Conservation (phyloP, 2,888 invertebrate species). For the Spodoptera exigua region DNA sequence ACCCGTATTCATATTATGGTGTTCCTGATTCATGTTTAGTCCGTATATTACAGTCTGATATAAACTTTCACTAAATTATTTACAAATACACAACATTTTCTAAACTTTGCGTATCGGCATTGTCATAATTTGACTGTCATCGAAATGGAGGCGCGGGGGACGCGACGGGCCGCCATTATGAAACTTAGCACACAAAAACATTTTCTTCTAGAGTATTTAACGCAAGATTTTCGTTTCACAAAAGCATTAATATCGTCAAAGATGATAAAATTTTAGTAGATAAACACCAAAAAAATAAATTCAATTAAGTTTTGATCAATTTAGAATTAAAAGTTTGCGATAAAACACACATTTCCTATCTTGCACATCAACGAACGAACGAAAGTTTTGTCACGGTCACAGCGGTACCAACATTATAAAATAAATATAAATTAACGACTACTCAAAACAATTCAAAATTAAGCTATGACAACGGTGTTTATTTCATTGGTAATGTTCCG, state of each 20-base stretch:
- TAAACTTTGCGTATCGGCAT: conserved; percentile 85
- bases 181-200: conserved; percentile 89
- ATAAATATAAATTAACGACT: conserved; percentile 45
- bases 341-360: conserved; percentile 72
- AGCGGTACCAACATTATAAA: conserved; percentile 68
- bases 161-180: conserved; percentile 91
- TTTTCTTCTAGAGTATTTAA: conserved; percentile 67
- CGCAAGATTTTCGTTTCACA: conserved; percentile 45
- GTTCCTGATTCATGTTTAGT: conserved; percentile 86
- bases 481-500: too few species aligned
- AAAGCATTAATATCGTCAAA: conserved; percentile 32
- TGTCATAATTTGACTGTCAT: conserved; percentile 90
- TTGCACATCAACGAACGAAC: conserved; percentile 74
- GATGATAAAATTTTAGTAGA: conserved; percentile 25
- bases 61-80: conserved; percentile 73
- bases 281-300: conserved; percentile 43
- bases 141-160: conserved; percentile 91
- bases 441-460: conserved; percentile 14
- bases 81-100: conserved; percentile 82
- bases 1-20: conserved; percentile 89
- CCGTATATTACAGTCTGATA: conserved; percentile 64
- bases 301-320: conserved; percentile 54
- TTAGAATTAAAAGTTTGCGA: conserved; percentile 50
- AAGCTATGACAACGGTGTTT: too few species aligned
- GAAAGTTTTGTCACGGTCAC: conserved; percentile 80